phyloP scores from a whole-genome alignment of 2,113 vertebrate genomes.

The Bettongia penicillata region DNA sequence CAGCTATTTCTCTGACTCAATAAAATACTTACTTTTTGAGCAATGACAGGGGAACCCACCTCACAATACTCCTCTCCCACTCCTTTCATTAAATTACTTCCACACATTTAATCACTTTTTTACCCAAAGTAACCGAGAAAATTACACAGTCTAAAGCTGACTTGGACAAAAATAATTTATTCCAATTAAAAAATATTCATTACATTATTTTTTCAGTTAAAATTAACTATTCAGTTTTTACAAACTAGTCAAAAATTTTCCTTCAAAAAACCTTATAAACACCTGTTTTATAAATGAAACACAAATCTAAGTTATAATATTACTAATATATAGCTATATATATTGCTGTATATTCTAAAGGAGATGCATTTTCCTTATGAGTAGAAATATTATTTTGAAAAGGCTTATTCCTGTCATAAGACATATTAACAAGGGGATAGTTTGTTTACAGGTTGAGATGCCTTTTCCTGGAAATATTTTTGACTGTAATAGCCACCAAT shows the following conservation, averaged over 20 bases:
- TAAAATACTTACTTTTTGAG: conserved; percentile 59
- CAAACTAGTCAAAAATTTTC: background rate
- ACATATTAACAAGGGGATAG: background rate
- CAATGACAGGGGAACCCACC: background rate
- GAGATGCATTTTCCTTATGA: background rate
- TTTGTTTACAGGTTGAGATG: background rate
- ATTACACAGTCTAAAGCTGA: conserved; percentile 7
- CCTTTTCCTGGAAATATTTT: background rate
- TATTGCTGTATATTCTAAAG: background rate
- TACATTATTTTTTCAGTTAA: conserved; percentile 34
- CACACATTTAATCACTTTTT: conserved; percentile 6
- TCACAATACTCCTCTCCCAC: background rate
- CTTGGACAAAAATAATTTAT: conserved; percentile 51
- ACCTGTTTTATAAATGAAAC: conserved; percentile 37
- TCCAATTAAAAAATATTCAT: conserved; percentile 18
- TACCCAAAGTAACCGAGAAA: conserved; percentile 42
- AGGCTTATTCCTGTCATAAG: background rate
- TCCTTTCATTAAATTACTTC: conserved; percentile 50
- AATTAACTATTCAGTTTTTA: conserved; percentile 5
- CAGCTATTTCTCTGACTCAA: conserved; percentile 65
- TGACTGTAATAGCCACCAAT: background rate
- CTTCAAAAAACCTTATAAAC: background rate
- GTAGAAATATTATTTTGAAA: conserved; percentile 31
- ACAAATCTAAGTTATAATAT: conserved; percentile 9
- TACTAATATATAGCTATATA: background rate